Evolutionary conservation across 1,140 invertebrate genomes (phyloP).

Genomic region (Parasteatoda tepidariorum): DNA sequence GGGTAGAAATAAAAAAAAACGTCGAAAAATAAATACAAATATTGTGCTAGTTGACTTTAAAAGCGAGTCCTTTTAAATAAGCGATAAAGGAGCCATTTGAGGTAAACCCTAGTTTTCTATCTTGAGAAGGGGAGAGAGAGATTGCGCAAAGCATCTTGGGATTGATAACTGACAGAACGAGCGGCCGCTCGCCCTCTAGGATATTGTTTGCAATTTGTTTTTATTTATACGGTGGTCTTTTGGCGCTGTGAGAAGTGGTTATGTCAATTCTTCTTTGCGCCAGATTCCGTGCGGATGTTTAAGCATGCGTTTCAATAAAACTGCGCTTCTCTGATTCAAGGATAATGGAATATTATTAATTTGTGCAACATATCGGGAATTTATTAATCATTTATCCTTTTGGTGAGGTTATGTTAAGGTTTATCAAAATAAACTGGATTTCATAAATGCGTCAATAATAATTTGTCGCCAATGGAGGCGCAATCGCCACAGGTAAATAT

Average conservation of each 20-base stretch:
- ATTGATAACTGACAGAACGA: constrained; percentile 61
- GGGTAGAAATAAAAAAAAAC: too few species aligned
- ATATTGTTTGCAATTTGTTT: constrained; percentile 61
- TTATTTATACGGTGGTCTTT: constrained; percentile 55
- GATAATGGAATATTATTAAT: constrained; percentile 19
- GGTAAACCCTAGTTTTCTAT: constrained; percentile 16
- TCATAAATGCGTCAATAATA: constrained; percentile 38
- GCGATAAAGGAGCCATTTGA: constrained; percentile 33
- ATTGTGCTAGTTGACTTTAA: too few species aligned
- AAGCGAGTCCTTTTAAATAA: constrained; percentile 7
- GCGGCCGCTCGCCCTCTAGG: constrained; percentile 38
- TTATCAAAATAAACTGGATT: constrained; percentile 28
- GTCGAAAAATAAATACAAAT: too few species aligned
- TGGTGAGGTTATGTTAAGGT: neutral
- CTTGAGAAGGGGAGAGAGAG: constrained; percentile 36
- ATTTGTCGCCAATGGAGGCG: constrained; percentile 45
- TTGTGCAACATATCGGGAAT: neutral
- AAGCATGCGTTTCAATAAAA: constrained; percentile 22
- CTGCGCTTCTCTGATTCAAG: neutral
- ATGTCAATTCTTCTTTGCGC: constrained; percentile 50
- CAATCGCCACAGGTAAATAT: constrained; percentile 43
- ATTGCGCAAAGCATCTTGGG: constrained; percentile 61
- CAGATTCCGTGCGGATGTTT: constrained; percentile 26
- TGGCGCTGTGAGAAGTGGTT: constrained; percentile 49
- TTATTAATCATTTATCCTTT: neutral